Conservation (phyloP, 2,888 invertebrate genomes). For the Synanthedon formicaeformis region DNA sequence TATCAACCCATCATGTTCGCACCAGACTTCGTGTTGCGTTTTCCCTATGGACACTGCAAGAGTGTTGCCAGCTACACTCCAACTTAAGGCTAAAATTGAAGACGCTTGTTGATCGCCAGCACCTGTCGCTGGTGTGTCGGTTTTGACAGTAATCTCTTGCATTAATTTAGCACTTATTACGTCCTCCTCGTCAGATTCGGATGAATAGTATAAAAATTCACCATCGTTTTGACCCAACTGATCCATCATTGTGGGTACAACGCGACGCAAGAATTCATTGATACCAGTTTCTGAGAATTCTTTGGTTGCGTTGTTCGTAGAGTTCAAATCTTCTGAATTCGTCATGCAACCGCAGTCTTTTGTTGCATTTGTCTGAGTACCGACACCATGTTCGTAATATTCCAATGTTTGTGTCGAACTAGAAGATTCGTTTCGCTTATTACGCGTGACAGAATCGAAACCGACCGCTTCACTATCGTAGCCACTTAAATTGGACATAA, state of each 20-base stretch:
- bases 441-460: slow-evolving; percentile 35
- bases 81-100: slow-evolving; percentile 35
- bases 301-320: slow-evolving; percentile 21
- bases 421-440: slow-evolving; percentile 18
- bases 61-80: slow-evolving; percentile 49
- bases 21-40: slow-evolving; percentile 48
- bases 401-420: slow-evolving; percentile 43
- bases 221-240: slow-evolving; percentile 39
- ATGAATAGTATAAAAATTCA: slow-evolving; percentile 30
- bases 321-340: slow-evolving; percentile 30
- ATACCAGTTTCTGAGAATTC: slow-evolving; percentile 43
- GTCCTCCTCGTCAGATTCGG: slow-evolving; percentile 56
- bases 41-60: slow-evolving; percentile 44
- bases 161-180: slow-evolving; percentile 29
- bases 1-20: slow-evolving; percentile 43
- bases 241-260: slow-evolving; percentile 47
- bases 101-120: slow-evolving; percentile 35
- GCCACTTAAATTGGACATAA: slow-evolving; percentile 49
- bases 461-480: slow-evolving; percentile 51
- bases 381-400: slow-evolving; percentile 24
- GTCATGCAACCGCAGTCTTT: slow-evolving; percentile 31
- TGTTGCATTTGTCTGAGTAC: slow-evolving; percentile 31
- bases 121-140: slow-evolving; percentile 21
- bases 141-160: slow-evolving; percentile 35
- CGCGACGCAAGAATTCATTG: slow-evolving; percentile 45